A percentile compares a stretch with the other conserved stretches of the same genome.
phyloP scores from a whole-genome alignment of 2,113 vertebrate genomes.

The Cheilinus undulatus region DNA sequence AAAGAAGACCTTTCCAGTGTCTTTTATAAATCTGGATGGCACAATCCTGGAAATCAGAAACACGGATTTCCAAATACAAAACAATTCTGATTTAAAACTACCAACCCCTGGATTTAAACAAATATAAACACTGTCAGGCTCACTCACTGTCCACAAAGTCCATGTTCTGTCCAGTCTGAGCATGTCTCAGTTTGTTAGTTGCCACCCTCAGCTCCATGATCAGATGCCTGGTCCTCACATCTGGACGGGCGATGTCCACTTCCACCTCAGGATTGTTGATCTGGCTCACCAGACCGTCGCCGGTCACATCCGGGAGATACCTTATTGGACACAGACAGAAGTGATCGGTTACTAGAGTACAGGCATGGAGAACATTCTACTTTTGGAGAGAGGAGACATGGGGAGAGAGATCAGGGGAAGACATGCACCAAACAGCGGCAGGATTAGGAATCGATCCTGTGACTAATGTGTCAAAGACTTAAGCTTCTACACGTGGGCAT shows the following conservation, averaged over 20 bases:
- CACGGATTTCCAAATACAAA: too few species aligned
- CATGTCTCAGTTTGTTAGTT: constrained; percentile 86
- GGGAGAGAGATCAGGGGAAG: too few species aligned
- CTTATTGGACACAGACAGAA: constrained; percentile 59
- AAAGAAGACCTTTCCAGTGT: too few species aligned
- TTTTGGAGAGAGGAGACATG: too few species aligned
- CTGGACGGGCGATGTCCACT: constrained; percentile 82
- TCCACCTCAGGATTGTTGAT: constrained; percentile 90
- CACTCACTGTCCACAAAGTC: constrained; percentile 86
- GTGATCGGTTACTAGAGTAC: not conserved
- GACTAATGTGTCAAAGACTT: too few species aligned
- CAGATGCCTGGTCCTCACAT: constrained; percentile 85
- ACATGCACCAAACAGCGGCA: too few species aligned
- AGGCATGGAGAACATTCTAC: not conserved
- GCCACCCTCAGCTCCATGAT: constrained; percentile 89
- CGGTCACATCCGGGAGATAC: constrained; percentile 87
- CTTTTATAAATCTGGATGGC: too few species aligned
- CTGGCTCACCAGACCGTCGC: constrained; percentile 85
- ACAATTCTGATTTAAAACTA: too few species aligned
- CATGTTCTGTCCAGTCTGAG: constrained; percentile 86
- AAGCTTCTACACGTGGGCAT: too few species aligned
- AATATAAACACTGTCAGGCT: constrained; percentile 1
- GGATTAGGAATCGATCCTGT: too few species aligned
- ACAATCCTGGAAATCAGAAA: too few species aligned
- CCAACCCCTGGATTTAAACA: too few species aligned